phyloP scores from a whole-genome alignment of 2,797 vertebrate species.

The Cossypha heuglini region DNA sequence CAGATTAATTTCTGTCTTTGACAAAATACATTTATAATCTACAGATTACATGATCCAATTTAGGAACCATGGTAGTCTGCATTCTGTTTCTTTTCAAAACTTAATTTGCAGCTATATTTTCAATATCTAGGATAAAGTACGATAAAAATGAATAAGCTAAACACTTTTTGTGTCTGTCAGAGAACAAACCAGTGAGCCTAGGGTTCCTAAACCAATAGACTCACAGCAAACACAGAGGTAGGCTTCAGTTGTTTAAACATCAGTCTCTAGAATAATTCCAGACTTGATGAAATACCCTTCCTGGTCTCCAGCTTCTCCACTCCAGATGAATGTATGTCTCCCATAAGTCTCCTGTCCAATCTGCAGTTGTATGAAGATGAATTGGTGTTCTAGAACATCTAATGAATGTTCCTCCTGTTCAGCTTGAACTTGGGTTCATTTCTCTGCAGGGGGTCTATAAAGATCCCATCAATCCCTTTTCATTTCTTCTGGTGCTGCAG shows the following conservation, averaged over 20 bases:
- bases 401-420: not conserved
- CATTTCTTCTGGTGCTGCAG: not conserved
- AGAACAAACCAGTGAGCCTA: not conserved
- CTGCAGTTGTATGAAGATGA: not conserved
- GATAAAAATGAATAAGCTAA: not conserved
- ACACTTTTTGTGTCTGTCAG: not conserved
- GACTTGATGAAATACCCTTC: not conserved
- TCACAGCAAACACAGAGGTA: not conserved
- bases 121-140: not conserved
- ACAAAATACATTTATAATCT: not conserved
- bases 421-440: not conserved
- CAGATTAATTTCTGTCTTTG: not conserved
- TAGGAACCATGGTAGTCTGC: not conserved
- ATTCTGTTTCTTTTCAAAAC: not conserved
- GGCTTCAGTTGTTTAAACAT: not conserved
- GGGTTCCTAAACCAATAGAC: not conserved
- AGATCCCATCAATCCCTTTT: accelerated
- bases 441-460: not conserved
- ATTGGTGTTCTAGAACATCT: not conserved
- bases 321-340: not conserved
- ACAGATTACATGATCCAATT: not conserved
- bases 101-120: not conserved
- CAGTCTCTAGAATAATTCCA: not conserved
- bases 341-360: not conserved
- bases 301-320: not conserved